phyloP scores from a whole-genome alignment of 53 echinoderm and acorn worm species.

The Actinopyga echinites region DNA sequence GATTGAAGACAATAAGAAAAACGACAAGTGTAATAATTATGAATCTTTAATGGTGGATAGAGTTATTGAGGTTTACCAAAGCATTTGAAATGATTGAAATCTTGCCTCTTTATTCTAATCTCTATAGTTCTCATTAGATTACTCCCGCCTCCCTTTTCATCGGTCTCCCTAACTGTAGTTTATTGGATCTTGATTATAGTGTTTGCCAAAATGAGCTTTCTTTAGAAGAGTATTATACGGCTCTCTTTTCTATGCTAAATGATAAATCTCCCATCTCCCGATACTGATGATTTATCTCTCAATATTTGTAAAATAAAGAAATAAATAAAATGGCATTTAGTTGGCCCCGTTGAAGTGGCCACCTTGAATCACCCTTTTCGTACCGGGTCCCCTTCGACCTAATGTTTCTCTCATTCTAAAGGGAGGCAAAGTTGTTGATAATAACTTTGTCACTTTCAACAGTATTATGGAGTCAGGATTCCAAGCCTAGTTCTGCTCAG shows the following conservation, averaged over 20 bases:
- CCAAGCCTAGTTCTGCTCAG: no score
- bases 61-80: neutral
- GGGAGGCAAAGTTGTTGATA: neutral
- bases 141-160: neutral
- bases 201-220: neutral
- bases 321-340: slow-evolving; percentile 3
- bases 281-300: neutral
- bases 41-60: neutral
- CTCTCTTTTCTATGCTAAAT: neutral
- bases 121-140: neutral
- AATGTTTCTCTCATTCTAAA: neutral
- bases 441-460: no score
- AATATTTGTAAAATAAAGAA: no score
- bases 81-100: neutral
- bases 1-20: neutral
- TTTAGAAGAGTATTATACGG: neutral
- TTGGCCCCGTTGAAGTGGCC: neutral
- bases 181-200: no score
- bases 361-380: neutral
- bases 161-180: neutral
- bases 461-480: no score
- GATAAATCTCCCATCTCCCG: no score
- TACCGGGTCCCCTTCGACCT: neutral
- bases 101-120: neutral
- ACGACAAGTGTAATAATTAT: neutral